Evolutionary conservation across 2,797 vertebrate genomes (phyloP), one percentile per base, ranked within the genome.

Genomic region (Thalassophryne amazonica): DNA sequence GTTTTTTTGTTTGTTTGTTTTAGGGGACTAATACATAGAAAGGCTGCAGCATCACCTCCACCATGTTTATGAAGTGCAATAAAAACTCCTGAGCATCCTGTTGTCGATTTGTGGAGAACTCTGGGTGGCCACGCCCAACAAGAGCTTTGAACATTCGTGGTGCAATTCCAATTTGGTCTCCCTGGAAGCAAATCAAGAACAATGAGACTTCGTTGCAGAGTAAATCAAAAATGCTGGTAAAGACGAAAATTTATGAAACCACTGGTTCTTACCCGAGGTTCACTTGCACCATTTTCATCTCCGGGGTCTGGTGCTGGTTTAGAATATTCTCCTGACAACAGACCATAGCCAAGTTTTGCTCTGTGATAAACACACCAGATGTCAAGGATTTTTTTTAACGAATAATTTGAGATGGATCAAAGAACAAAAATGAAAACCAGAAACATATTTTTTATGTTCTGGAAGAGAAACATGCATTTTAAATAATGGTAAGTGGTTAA

Each of bases 41-140:
- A 15, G 6, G 20, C 3, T 3, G 2, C 20, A 11, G n/a, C 8
- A 63, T 89, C 90, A 99, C 97, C 95, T 99, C 97, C 63, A 99
- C 95, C 96, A 99, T 98, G 87, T 99, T 99, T 79, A 99, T 96
- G 77, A 99, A 98, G 86, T 99, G 96, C 86, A 99, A 91, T 83
- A 99, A 93, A 88, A 97, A 98, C 81, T 99, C 97, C 78, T 99
- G 96, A 52, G 97, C 97, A 13, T 99, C 97, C 80, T 99, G 97
- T 62, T 99, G 97, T 41, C 97, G 89, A 84, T 97, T 99, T 55
- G 97, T 99, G 66, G 97, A 99, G 82, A 99, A 99, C 67, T 99
- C 97, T 0, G 94, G 93, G 65, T 99, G 97, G 20, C 97, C 97
- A 62, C 95, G 93, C 29, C 97, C 96, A 6, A 99, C 88, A 51